A percentile compares a stretch with the other conserved stretches of the same genome.
phyloP scores from a whole-genome alignment of 2,113 vertebrate species.

The Nycticorax nycticorax region DNA sequence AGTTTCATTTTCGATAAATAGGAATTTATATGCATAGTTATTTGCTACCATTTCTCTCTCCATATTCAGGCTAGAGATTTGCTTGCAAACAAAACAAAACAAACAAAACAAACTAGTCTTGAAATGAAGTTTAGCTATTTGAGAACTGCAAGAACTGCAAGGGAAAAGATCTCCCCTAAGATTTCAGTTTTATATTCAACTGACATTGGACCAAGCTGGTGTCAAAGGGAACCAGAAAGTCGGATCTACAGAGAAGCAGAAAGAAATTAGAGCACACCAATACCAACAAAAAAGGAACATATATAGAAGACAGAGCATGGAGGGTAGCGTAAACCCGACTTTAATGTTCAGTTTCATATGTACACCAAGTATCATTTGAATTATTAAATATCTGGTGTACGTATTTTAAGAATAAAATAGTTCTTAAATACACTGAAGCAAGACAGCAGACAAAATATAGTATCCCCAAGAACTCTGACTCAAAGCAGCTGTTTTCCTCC shows the following conservation, averaged over 20 bases:
- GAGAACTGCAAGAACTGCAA: background rate
- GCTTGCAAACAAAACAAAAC: background rate
- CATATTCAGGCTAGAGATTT: slow-evolving; percentile 7
- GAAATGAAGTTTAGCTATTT: background rate
- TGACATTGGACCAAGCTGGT: background rate
- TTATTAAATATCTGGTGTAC: background rate
- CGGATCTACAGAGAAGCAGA: background rate
- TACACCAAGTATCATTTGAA: background rate
- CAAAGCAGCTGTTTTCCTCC: background rate
- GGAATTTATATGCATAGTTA: slow-evolving; percentile 76
- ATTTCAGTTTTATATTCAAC: slow-evolving; percentile 8
- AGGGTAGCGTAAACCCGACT: background rate
- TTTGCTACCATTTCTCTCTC: slow-evolving; percentile 58
- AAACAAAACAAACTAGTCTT: background rate
- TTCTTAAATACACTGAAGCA: background rate
- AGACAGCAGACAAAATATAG: background rate
- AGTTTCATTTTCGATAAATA: slow-evolving; percentile 77
- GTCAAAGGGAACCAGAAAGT: background rate
- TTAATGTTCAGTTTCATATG: background rate
- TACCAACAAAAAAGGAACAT: background rate
- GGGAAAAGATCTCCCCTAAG: background rate
- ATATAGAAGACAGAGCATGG: background rate
- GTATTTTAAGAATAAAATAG: background rate
- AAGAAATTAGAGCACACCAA: background rate
- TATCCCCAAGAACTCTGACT: background rate